Percentiles rank a stretch among this genome's conserved stretches.
Evolutionary conservation across 1,140 invertebrate species (phyloP).

Genomic region (Lasioglossum baleicum): DNA sequence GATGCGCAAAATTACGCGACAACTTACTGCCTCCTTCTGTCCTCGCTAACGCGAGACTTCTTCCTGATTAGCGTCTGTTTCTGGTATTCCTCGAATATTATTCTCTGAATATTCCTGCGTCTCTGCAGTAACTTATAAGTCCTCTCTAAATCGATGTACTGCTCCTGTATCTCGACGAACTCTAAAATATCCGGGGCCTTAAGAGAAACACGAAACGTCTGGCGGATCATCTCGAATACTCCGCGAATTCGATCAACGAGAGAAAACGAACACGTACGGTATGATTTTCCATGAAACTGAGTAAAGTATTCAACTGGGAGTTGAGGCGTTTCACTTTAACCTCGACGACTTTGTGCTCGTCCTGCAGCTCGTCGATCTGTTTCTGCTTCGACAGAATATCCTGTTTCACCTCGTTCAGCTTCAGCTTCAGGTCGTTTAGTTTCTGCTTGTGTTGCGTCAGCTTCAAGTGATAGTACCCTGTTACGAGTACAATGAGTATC

Average conservation of each 20-base stretch:
- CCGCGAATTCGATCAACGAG: conserved; percentile 67
- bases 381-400: conserved; percentile 53
- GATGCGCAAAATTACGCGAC: no score
- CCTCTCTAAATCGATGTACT: conserved; percentile 77
- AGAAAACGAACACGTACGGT: no score
- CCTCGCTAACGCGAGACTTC: no score
- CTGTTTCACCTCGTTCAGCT: conserved; percentile 71
- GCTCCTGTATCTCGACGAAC: conserved; percentile 80
- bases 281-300: no score
- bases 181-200: conserved; percentile 81
- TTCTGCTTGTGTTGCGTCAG: conserved; percentile 78
- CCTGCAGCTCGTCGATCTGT: conserved; percentile 56
- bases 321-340: conserved; percentile 70
- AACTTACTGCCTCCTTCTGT: no score
- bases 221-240: no score
- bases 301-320: no score
- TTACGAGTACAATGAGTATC: no score
- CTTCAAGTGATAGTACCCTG: conserved; percentile 69
- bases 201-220: no score
- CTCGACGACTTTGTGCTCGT: conserved; percentile 46
- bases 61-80: no score
- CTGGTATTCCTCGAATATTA: neutral
- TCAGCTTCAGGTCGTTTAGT: conserved; percentile 74
- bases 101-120: conserved; percentile 75
- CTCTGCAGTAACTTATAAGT: conserved; percentile 79